Evolutionary conservation across 2,797 vertebrate genomes (phyloP).

Genomic region (Fratercula arctica): DNA sequence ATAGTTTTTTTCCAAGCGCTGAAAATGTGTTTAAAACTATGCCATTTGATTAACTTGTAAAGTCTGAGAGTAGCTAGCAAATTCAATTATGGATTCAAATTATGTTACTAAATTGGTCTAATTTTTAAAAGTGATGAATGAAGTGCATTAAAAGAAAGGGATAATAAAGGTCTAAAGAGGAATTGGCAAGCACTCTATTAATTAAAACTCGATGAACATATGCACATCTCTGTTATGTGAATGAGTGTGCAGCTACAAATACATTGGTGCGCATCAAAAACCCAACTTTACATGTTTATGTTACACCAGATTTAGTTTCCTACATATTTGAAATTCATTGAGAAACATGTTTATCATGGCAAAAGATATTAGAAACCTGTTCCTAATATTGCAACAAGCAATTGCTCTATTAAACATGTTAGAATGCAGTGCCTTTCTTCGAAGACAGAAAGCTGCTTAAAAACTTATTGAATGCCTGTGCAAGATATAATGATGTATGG

Average conservation of each 20-base stretch:
- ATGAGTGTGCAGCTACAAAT: background rate
- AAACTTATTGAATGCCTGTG: background rate
- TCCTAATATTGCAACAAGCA: background rate
- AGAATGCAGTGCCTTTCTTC: background rate
- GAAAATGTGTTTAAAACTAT: slow-evolving; percentile 65
- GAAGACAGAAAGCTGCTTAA: background rate
- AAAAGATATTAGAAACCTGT: background rate
- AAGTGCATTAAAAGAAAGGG: slow-evolving; percentile 67
- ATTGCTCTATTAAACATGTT: background rate
- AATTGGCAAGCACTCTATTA: slow-evolving; percentile 47
- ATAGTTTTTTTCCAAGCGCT: background rate
- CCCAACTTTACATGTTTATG: background rate
- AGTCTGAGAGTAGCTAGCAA: slow-evolving; percentile 69
- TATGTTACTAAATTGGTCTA: slow-evolving; percentile 75
- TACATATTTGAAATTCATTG: background rate
- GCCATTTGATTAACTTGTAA: slow-evolving; percentile 75
- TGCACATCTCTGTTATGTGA: background rate
- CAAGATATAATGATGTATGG: background rate
- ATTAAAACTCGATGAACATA: slow-evolving; percentile 43
- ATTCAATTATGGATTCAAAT: slow-evolving; percentile 81
- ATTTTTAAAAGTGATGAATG: slow-evolving; percentile 79
- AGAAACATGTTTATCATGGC: background rate
- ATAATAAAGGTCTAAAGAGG: slow-evolving; percentile 62
- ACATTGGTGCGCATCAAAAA: background rate
- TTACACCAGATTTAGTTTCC: background rate